phyloP scores from a whole-genome alignment of 2,888 invertebrate genomes.

The Lycophotia porphyrea region DNA sequence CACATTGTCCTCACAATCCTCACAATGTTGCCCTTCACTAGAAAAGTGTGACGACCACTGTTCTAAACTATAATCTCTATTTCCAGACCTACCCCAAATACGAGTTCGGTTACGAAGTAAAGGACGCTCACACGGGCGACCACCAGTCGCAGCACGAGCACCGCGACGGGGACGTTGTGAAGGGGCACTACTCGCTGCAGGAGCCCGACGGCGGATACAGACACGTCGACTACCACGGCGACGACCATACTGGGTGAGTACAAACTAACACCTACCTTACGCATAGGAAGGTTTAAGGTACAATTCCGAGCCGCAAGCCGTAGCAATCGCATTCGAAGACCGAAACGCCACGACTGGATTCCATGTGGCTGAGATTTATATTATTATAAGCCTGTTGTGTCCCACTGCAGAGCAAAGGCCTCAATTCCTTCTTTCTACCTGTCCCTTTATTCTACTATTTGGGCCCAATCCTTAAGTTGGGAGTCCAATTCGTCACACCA shows the following conservation, averaged over 20 bases:
- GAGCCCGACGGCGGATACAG: slow-evolving; percentile 88
- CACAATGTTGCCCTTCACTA: too few species aligned
- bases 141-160: slow-evolving; percentile 86
- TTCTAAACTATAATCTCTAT: background rate
- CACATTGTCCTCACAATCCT: too few species aligned
- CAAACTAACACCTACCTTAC: background rate
- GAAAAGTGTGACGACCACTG: too few species aligned
- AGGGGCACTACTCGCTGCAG: slow-evolving; percentile 78
- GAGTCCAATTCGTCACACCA: background rate
- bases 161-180: slow-evolving; percentile 85
- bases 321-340: background rate
- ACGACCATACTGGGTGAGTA: slow-evolving; percentile 84
- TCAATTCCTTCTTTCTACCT: background rate
- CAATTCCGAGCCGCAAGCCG: background rate
- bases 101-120: slow-evolving; percentile 72
- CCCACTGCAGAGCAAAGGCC: background rate
- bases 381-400: background rate
- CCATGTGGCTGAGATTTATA: background rate
- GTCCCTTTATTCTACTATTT: background rate
- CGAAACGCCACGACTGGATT: background rate
- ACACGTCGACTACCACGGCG: slow-evolving; percentile 87
- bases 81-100: slow-evolving; percentile 72
- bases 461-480: background rate
- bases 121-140: slow-evolving; percentile 88
- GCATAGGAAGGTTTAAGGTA: background rate